Evolutionary conservation across 2,888 invertebrate species (phyloP).

Genomic region (Pheosia tremula): DNA sequence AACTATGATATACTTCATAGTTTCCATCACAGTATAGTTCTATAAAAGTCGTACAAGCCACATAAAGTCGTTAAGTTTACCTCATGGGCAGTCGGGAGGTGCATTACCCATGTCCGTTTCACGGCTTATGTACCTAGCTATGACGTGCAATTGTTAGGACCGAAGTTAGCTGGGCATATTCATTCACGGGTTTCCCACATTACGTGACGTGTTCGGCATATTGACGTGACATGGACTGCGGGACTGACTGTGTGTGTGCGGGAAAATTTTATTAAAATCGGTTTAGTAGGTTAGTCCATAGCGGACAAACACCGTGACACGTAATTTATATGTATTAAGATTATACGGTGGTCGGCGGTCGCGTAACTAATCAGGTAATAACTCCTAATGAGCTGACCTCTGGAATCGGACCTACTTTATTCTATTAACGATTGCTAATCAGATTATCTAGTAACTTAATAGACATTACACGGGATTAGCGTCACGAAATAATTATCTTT

Average conservation of each 20-base stretch:
- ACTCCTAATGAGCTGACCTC: constrained; percentile 4
- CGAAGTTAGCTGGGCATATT: not conserved
- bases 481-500: not conserved
- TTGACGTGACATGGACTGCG: not conserved
- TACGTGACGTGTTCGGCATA: not conserved
- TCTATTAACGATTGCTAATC: constrained; percentile 1
- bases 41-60: too few species aligned
- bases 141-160: not conserved
- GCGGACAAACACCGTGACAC: too few species aligned
- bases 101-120: too few species aligned
- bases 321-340: too few species aligned
- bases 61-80: too few species aligned
- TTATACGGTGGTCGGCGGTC: not conserved
- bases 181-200: constrained; percentile 2
- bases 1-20: too few species aligned
- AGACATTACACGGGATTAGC: not conserved
- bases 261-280: too few species aligned
- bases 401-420: not conserved
- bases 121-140: too few species aligned
- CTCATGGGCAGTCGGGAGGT: too few species aligned
- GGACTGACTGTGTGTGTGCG: too few species aligned
- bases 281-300: too few species aligned
- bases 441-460: not conserved
- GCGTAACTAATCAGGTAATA: constrained; percentile 7
- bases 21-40: too few species aligned